These are phyloP conservation scores for Urocynchramus pylzowi DNA, from an alignment of 2,113 vertebrate genomes.

Conservation along the genomic window DNA sequence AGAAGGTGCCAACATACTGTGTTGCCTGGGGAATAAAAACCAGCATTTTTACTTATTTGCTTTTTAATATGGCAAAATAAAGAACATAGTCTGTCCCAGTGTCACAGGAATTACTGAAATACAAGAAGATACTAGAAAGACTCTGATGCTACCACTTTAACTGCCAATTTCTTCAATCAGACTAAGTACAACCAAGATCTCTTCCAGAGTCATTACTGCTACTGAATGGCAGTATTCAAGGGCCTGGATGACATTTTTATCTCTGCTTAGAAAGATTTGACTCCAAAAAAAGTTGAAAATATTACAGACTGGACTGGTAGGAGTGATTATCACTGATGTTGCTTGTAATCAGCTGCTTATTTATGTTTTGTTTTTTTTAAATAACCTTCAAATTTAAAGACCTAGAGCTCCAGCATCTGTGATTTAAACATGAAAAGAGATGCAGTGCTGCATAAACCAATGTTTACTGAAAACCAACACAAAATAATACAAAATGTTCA, in stretches of 20 bases:
- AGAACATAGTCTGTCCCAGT: neutral
- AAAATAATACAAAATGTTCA: neutral
- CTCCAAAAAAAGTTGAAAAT: neutral
- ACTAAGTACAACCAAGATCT: neutral
- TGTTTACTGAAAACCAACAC: neutral
- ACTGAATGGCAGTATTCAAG: neutral
- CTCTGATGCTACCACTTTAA: neutral
- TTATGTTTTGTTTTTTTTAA: neutral
- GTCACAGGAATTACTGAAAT: neutral
- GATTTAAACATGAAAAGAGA: neutral
- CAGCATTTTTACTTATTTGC: neutral
- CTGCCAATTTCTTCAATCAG: neutral
- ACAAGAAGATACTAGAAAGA: neutral
- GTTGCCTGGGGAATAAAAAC: neutral
- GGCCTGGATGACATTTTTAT: neutral
- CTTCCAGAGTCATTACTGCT: neutral
- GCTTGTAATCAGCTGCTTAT: neutral
- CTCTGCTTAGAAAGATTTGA: neutral
- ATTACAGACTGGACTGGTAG: neutral
- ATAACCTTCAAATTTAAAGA: neutral
- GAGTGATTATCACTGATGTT: neutral
- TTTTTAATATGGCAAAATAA: neutral
- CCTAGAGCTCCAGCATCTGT: neutral
- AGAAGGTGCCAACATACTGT: neutral
- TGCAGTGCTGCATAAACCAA: neutral